phyloP scores from a whole-genome alignment of 2,113 vertebrate genomes.

The Capreolus pygargus region DNA sequence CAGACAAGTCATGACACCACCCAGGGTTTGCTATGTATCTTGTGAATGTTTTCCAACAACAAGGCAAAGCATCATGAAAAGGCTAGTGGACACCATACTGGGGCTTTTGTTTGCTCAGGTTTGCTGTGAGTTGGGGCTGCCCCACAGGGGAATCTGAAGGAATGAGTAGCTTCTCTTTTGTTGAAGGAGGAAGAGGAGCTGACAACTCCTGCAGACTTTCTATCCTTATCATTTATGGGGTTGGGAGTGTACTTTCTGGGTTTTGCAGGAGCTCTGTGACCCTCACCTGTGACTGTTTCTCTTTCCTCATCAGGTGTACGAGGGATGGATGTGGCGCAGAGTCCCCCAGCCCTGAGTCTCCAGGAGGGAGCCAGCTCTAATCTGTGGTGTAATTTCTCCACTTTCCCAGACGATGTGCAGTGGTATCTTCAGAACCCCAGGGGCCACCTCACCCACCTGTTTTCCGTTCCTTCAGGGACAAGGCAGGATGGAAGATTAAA shows the following conservation, averaged over 20 bases:
- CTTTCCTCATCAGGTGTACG: slow-evolving; percentile 45
- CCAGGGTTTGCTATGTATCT: background rate
- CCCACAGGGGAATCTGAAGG: background rate
- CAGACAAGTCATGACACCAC: background rate
- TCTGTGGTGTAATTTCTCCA: slow-evolving; percentile 22
- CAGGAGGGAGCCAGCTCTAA: background rate
- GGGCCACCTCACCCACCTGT: background rate
- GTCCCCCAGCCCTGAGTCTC: background rate
- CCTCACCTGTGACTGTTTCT: background rate
- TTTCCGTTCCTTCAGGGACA: slow-evolving; percentile 1
- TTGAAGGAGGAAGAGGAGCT: background rate
- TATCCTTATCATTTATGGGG: background rate
- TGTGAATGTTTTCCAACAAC: background rate
- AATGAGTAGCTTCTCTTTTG: background rate
- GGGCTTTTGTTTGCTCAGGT: background rate
- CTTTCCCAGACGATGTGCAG: rapidly evolving
- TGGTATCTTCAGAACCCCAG: slow-evolving; percentile 30
- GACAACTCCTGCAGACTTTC: background rate
- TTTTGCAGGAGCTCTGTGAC: background rate
- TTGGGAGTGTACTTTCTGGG: rapidly evolving
- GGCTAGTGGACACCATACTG: background rate
- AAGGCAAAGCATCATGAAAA: background rate
- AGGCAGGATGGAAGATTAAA: slow-evolving; percentile 1
- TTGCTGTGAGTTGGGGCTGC: background rate
- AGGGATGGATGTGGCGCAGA: slow-evolving; percentile 20